Evolutionary conservation across 2,797 vertebrate species (phyloP).

Genomic region (Delichon dasypus): DNA sequence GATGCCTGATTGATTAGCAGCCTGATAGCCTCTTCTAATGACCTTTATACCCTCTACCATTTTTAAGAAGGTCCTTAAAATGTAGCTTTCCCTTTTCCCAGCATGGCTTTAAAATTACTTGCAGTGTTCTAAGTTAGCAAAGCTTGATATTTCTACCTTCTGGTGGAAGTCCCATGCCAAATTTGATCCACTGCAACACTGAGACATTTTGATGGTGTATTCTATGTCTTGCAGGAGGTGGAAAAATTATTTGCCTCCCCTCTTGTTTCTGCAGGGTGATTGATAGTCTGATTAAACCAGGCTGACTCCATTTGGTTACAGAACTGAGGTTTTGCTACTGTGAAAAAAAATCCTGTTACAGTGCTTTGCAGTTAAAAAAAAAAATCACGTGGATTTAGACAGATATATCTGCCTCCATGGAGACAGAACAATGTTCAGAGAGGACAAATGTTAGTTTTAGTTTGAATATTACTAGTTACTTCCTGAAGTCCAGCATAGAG

Average conservation of each 20-base stretch:
- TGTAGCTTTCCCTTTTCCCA: background rate
- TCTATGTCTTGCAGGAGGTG: constrained; percentile 10
- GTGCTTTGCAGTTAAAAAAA: constrained; percentile 37
- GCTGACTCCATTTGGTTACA: constrained; percentile 63
- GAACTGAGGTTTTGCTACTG: constrained; percentile 58
- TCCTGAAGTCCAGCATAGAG: background rate
- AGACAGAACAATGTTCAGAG: constrained; percentile 14
- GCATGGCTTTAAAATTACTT: background rate
- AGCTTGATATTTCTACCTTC: background rate
- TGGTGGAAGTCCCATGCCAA: constrained; percentile 26
- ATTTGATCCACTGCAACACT: background rate
- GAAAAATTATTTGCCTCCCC: constrained; percentile 10
- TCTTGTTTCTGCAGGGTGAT: constrained; percentile 52
- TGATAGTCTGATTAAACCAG: constrained; percentile 65
- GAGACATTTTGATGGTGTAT: constrained; percentile 5
- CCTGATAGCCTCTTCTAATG: background rate
- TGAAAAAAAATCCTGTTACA: constrained; percentile 67
- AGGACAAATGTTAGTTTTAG: constrained; percentile 36
- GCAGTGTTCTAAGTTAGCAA: background rate
- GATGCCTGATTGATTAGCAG: background rate
- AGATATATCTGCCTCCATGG: constrained; percentile 67
- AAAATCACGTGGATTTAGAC: constrained; percentile 32
- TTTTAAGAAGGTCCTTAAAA: background rate
- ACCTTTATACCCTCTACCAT: background rate
- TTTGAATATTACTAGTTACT: background rate